Percentiles rank a stretch among this genome's conserved stretches.
Evolutionary conservation across 1,140 invertebrate species (phyloP).

Genomic region (Cotesia glomerata): DNA sequence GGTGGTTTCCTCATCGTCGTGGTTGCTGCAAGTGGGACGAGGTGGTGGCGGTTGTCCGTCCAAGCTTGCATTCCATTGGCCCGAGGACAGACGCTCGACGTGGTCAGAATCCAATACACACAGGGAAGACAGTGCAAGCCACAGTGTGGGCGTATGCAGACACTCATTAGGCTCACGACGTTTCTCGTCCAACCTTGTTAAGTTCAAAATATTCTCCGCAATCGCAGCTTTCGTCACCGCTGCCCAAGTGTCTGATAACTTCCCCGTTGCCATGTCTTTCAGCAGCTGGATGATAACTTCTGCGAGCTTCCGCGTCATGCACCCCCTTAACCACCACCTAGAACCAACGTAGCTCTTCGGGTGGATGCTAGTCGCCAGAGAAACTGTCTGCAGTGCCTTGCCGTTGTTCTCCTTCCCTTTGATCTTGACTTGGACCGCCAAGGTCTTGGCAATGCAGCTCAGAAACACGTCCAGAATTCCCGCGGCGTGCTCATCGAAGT

Average conservation of each 20-base stretch:
- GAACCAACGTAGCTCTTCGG: slow-evolving; percentile 65
- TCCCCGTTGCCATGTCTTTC: slow-evolving; percentile 89
- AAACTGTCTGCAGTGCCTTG: slow-evolving; percentile 70
- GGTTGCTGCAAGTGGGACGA: slow-evolving; percentile 88
- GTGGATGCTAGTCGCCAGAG: slow-evolving; percentile 67
- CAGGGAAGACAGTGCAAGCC: slow-evolving; percentile 91
- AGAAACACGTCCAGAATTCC: slow-evolving; percentile 85
- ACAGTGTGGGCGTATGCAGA: slow-evolving; percentile 82
- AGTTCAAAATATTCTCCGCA: slow-evolving; percentile 85
- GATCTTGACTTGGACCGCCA: slow-evolving; percentile 87
- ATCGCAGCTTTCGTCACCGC: slow-evolving; percentile 88
- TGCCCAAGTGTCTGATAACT: slow-evolving; percentile 86
- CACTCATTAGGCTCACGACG: slow-evolving; percentile 78
- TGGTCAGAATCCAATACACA: slow-evolving; percentile 92
- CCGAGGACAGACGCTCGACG: slow-evolving; percentile 79
- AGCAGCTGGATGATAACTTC: slow-evolving; percentile 87
- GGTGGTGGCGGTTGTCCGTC: slow-evolving; percentile 69
- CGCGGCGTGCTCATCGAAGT: slow-evolving; percentile 71
- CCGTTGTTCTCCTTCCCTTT: slow-evolving; percentile 73
- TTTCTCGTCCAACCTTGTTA: slow-evolving; percentile 81
- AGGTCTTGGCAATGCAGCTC: slow-evolving; percentile 83
- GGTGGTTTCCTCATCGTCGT: slow-evolving; percentile 93
- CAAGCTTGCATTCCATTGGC: slow-evolving; percentile 69
- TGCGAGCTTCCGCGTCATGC: slow-evolving; percentile 81
- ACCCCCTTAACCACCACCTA: slow-evolving; percentile 88